Base-by-base conservation (phyloP, 2,888 invertebrate species). In the Chydorus sphaericus region DNA sequence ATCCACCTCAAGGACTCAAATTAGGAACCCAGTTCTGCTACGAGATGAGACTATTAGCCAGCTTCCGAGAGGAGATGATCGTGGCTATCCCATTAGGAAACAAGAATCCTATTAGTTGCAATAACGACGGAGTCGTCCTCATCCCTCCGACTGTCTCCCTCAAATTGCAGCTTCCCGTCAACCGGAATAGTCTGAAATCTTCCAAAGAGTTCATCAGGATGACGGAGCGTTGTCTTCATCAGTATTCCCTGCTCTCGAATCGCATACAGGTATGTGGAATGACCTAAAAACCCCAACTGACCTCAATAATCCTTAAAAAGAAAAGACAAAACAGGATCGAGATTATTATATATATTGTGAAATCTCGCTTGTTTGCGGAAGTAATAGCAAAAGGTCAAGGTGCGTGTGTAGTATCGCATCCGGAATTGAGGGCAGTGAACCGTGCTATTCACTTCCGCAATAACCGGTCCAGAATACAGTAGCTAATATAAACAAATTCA, bases 101-200 rank as follows among this genome's bases (percentile, higher is more conserved):
- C 26, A 23, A 36, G 14, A 38, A 36, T 18, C 63, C 65, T 59
- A 44, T 28, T 18, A 64, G 62, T 56, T 64, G 83, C 86, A 83
- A 85, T 69, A 80, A 81, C 28, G 54, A 38, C 4, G 77, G 80
- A 0, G 76, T 91, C 61, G 79, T 89, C 57, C 83, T 88, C 54
- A 75, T 93, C 63, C 92, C 92, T 16, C 73, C 89, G 55, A 85
- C 88, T 52, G 88, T 88, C 1, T 86, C 88, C 38, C 72, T 93
- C 26, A 89, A 90, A 72, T 75, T 93, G 67, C 80, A 89, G 66
- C 78, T 80, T 63, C 83, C 85, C 61, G 78, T 83, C 53, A 63
- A 62, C 58, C 58, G 61, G 48, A 62, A 62, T 59, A 61, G 23
- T n/a, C 39, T 51, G 37, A 52, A 51, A 16, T 38, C 18, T 4